These are phyloP conservation scores for Marisa cornuarietis DNA, from an alignment of 1,140 invertebrate species.

Conservation along the genomic window DNA sequence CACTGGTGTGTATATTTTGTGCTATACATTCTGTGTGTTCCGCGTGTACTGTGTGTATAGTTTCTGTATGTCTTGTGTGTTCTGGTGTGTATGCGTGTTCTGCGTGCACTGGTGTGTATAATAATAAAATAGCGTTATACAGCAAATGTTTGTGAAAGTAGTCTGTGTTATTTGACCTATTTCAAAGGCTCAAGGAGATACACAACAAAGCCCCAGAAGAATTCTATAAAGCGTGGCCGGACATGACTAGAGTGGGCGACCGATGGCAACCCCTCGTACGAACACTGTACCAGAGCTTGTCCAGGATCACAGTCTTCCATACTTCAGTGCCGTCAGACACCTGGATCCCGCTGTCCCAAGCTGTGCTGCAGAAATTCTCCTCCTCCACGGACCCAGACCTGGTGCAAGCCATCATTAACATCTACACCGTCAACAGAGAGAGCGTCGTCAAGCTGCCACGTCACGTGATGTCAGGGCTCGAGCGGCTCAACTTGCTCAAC, in stretches of 20 bases:
- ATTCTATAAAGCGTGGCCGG: conserved; percentile 30
- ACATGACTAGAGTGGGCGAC: conserved; percentile 24
- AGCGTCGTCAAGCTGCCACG: conserved; percentile 11
- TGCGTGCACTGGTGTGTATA: no score
- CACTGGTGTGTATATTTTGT: no score
- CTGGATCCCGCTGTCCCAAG: conserved; percentile 9
- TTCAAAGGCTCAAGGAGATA: background rate
- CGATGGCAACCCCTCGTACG: conserved; percentile 32
- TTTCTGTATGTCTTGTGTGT: no score
- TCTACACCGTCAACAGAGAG: conserved; percentile 2
- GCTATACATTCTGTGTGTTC: no score
- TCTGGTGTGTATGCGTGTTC: no score
- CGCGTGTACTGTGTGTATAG: no score
- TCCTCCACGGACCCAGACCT: background rate
- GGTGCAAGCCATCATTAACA: conserved; percentile 4
- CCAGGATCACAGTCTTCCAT: background rate
- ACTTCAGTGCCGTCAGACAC: background rate
- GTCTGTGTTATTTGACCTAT: no score
- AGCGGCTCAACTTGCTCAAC: background rate
- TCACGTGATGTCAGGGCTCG: background rate
- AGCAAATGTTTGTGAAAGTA: no score
- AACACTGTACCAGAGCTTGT: conserved; percentile 3
- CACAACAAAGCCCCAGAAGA: background rate
- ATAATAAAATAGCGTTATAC: no score
- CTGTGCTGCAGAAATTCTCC: background rate